Base-by-base conservation (phyloP, 2,888 invertebrate species). In the Ornithoptera alexandrae region DNA sequence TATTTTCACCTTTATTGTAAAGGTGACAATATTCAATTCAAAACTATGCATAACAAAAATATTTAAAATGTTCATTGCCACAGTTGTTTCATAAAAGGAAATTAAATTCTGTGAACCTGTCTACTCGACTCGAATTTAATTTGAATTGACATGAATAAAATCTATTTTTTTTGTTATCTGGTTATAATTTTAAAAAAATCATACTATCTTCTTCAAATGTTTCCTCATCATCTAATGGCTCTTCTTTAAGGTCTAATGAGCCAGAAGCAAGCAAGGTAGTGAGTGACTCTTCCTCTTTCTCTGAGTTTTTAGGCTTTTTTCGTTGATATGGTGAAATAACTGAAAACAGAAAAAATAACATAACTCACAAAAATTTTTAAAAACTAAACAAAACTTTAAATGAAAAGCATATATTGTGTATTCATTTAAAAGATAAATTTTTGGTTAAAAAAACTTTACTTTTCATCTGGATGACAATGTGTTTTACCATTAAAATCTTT, bases 291-390 rank as follows among this genome's bases (percentile, higher is more conserved):
- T 78, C 84, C 69, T 92, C 92, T 57, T 86, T 82, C 15, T 77
- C 76, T 0, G 74, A 71, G 6, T 74, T 75, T 68, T 84, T 89
- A 0, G 84, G 82, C 69, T 88, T 90, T 77, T 91, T 92, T 18
- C 91, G 85, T 56, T 85, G 86, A 73, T 93, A 93, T 58, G 92
- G 92, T 18, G 92, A 92, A 1, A 88, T 72, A 73, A 86, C 92
- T 91, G 59, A 5, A 73, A 24, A 69, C 36, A 61, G 2, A 57
- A n/a, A 57, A 57, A 50, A 50, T 18, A 50, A 50, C 18, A 50
- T 4, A 50, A 17, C 0, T 5, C 15, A 15, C 18, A 50, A 0
- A 50, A 7, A 15, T 0, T 46, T 7, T 17, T 46, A 15, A 46
- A 46, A 46, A 10, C 17, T 12, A 10, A 15, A 46, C 2, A 12